Base-by-base conservation (phyloP, 2,888 invertebrate species). In the Mythimna ferrago region DNA sequence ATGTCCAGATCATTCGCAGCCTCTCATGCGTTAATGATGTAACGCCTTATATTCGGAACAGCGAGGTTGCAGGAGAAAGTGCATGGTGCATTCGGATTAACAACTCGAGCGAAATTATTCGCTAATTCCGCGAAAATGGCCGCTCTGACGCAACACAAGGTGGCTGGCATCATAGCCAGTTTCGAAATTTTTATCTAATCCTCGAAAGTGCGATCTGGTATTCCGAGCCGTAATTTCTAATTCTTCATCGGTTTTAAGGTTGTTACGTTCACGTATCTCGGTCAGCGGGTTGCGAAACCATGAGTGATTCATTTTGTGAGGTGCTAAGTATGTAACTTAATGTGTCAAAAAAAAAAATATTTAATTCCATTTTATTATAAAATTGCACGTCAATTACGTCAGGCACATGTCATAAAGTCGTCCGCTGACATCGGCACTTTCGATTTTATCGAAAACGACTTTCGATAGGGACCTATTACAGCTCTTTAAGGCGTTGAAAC, bases 31-130 rank as follows among this genome's bases (percentile, higher is more conserved):
- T 81, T 76, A 73, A 73, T 89, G 89, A 86, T 87, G 83, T 80
- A 92, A 89, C 76, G 73, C 80, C 57, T 78, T 51, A 88, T 89
- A 91, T 93, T 92, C 89, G 89, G 89, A 88, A 85, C 87, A 78
- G 64, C 71, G 71, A 73, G 74, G 65, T 66, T 76, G 75, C 83
- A 81, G 87, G 94, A 93, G 94, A 94, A 94, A 94, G 94, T 93
- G 92, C 93, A 93, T 71, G 80, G 80, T 92, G 91, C 91, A 93
- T 78, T 87, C 83, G 79, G 84, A 89, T 88, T 87, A 89, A 80
- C 62, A 89, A 80, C 60, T 70, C 75, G 78, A 78, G 86, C 86
- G 80, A 87, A 88, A 87, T 88, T 91, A 89, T 91, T 89, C 88
- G 88, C 92, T 90, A 92, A 92, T 90, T 89, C 86, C 78, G 85